Evolutionary conservation across 92 coral and sea anemone genomes (phyloP), one percentile per base, ranked within the genome.

Genomic region (Phenganax subtilis): DNA sequence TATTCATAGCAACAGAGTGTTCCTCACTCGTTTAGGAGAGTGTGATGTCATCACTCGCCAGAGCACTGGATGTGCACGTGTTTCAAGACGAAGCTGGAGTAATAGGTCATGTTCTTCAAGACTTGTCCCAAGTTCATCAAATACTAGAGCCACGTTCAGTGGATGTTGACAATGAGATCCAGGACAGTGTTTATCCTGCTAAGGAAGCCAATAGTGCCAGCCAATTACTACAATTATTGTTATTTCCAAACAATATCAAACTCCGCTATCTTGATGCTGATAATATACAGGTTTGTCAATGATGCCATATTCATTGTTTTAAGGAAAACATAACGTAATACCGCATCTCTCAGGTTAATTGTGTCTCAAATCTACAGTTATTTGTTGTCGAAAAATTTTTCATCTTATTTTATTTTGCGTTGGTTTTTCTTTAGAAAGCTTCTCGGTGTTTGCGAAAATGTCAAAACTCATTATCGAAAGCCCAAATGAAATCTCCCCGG

Each of bases 391-490:
- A 37, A 61, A 67, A 61, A 31, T 80, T 9, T 9, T 6, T n/a
- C 20, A 10, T 65, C 55, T 80, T 16, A 3, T 61, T 17, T 15
- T 69, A 12, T 1, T 17, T 54, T 71, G 37, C 69, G 80, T 72
- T 52, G 2, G 66, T 51, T 29, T 54, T 85, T 52, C 12, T 11
- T 82, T 75, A 94, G 98, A 91, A 86, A 86, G 92, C 92, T 15
- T 57, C 89, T 28, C 97, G 92, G 44, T 96, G 89, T 61, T 85
- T 94, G 12, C 92, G 98, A 27, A 92, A 94, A 64, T 90, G 94
- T 65, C 98, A 91, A 76, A 91, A 86, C 64, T 77, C 87, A 4
- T 88, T 90, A 70, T 58, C 88, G 54, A 84, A 86, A 29, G 88
- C 91, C n/a, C 90, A 94, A 61, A 89, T 90, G 53, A 88, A 94